Evolutionary conservation across 2,888 invertebrate species (phyloP), one percentile per base, ranked within the genome.

Genomic region (Neelides folsomi): DNA sequence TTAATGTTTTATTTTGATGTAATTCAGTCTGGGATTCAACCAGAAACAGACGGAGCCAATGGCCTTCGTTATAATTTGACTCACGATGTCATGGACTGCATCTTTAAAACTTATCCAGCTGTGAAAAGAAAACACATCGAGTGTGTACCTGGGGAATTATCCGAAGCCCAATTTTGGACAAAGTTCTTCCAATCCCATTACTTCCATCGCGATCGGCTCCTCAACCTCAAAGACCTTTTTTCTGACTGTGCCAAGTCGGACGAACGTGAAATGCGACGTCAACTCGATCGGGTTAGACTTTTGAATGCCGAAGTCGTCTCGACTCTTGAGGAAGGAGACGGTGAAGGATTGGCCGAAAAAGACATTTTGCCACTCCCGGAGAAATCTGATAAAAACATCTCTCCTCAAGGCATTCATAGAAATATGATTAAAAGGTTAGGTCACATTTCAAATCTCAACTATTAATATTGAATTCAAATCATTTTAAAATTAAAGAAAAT

Each of bases 111-210:
- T 56, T 99, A 98, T 76, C 98, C 98, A 16, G 92, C 94, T 63
- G 98, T 98, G 0, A 85, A 90, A 68, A 86, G 85, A 76, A 97
- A 97, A 77, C 94, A 97, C 71, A 74, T 83, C 53, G 97, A 98
- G 71, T 83, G 90, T 72, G 98, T 99, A 37, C 98, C 98, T 34
- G 79, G 84, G 58, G 89, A 92, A 75, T 79, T 97, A 79, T 81
- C 86, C 1, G 98, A 98, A 73, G 80, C 87, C 1, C 94, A 95
- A 68, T 99, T 99, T 74, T 99, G 98, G 98, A 93, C 92, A 12
- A 88, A 93, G 68, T 99, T 99, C 74, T 98, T 98, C 75, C 97
- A 98, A 70, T 97, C 95, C 13, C 97, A 98, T 76, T 99, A 99
- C 75, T 89, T 88, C 76, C 95, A 97, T 74, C 81, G 93, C 65